Evolutionary conservation across 2,888 invertebrate species (phyloP).

Genomic region (Drosophila kanekoi): DNA sequence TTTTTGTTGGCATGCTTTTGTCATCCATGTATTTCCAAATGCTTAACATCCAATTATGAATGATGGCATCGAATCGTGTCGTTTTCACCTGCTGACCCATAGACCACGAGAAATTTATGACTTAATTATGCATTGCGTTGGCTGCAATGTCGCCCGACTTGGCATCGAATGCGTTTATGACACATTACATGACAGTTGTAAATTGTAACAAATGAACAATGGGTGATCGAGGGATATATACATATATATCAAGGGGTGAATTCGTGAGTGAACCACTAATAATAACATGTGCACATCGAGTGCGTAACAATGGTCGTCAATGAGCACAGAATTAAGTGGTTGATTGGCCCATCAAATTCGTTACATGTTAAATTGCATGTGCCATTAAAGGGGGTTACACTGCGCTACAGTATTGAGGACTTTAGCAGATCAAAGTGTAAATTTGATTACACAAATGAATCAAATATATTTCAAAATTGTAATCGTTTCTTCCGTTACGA

Average conservation of each 20-base stretch:
- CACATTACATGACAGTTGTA: constrained; percentile 51
- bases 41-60: constrained; percentile 62
- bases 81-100: constrained; percentile 72
- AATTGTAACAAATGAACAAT: constrained; percentile 47
- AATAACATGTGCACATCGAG: constrained; percentile 63
- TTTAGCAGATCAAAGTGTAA: not conserved
- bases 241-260: constrained; percentile 41
- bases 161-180: constrained; percentile 27
- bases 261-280: constrained; percentile 56
- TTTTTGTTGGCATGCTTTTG: constrained; percentile 32
- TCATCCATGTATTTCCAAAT: constrained; percentile 54
- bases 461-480: too few species aligned
- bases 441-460: not conserved
- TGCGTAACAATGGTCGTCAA: constrained; percentile 29
- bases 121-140: constrained; percentile 27
- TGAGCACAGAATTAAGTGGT: constrained; percentile 41
- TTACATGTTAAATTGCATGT: constrained; percentile 16
- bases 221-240: not conserved
- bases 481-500: too few species aligned
- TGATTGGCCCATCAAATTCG: constrained; percentile 54
- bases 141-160: constrained; percentile 9
- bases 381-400: constrained; percentile 33
- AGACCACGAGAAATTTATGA: constrained; percentile 35
- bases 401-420: constrained; percentile 25
- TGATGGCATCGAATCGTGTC: constrained; percentile 40